Conservation (phyloP, 2,113 vertebrate species). For the Phrynocephalus versicolor region DNA sequence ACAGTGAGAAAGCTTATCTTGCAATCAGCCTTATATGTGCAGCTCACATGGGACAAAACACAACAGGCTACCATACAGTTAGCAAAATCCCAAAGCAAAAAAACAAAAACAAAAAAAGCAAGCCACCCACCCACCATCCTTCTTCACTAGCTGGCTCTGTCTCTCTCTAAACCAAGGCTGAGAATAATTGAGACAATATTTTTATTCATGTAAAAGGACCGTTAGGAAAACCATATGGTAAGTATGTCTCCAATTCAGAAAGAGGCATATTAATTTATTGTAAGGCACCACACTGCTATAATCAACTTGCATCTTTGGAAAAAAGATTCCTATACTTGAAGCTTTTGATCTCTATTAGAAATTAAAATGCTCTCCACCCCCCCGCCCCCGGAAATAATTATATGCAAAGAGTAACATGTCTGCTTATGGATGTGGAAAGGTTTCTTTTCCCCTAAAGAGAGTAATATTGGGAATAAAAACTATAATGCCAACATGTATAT, state of each 20-base stretch:
- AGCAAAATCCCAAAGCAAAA: slow-evolving; percentile 23
- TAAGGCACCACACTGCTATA: neutral
- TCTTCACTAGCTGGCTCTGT: neutral
- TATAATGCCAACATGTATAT: slow-evolving; percentile 12
- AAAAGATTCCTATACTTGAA: slow-evolving; percentile 35
- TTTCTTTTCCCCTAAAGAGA: slow-evolving; percentile 40
- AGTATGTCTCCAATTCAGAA: neutral
- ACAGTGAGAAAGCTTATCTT: slow-evolving; percentile 24
- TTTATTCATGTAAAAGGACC: slow-evolving; percentile 25
- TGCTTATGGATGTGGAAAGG: slow-evolving; percentile 19
- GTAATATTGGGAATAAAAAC: slow-evolving; percentile 49
- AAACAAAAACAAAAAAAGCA: too few species aligned
- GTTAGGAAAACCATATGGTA: slow-evolving; percentile 30
- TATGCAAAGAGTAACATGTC: neutral
- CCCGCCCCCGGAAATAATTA: slow-evolving; percentile 24
- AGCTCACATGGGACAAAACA: slow-evolving; percentile 61
- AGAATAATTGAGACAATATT: slow-evolving; percentile 50
- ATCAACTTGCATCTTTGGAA: slow-evolving; percentile 26
- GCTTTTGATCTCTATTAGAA: slow-evolving; percentile 50
- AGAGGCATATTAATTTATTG: neutral
- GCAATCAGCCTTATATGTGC: slow-evolving; percentile 40
- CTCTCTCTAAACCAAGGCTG: slow-evolving; percentile 2
- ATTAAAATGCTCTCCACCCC: slow-evolving; percentile 48
- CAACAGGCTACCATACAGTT: slow-evolving; percentile 21
- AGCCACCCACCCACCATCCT: neutral